Base-by-base conservation (phyloP, 2,113 vertebrate genomes). In the Nothobranchius furzeri region DNA sequence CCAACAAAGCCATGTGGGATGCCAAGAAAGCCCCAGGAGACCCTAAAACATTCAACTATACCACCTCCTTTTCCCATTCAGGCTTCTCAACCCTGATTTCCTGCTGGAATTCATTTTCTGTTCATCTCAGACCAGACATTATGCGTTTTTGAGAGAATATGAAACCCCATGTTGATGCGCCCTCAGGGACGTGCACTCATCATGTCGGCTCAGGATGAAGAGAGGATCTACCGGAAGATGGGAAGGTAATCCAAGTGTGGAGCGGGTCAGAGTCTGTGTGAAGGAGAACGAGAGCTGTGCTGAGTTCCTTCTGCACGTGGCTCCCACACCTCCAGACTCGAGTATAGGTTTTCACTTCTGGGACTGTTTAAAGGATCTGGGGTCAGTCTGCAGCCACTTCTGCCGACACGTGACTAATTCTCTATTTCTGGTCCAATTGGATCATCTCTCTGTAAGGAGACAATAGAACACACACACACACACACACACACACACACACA, bases 91-190 rank as follows among this genome's bases (percentile, higher is more conserved):
- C 76, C 81, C 82, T 42, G n/a, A 70, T 70, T 76, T 73, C 76
- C 69, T 76, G 72, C 76, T 71, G 76, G 61, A 82, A 84, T 80
- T 75, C 76, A 79, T 85, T 68, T 64, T 79, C 73, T 84, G 70
- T 80, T 87, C 86, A 82, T 85, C 85, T 87, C 66, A 57, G 75
- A 64, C 63, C 82, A 89, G 79, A 89, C 83, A 82, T 86, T 90
- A 75, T 86, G 70, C 64, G 63, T 50, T 71, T 53, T 61, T 75
- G 51, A 36, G 75, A 76, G 76, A 85, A 86, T 79, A 76, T 82
- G 76, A 82, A 67, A 84, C 76, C 70, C 58, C 60, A 73, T 70
- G 78, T 60, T 57, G 85, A 87, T 73, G 73, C 71, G 78, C 80
- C 89, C 85, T 79, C 56, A 11, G 86, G 85, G 85, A 85, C 59